phyloP scores from a whole-genome alignment of 2,113 vertebrate species.

The Panthera tigris region DNA sequence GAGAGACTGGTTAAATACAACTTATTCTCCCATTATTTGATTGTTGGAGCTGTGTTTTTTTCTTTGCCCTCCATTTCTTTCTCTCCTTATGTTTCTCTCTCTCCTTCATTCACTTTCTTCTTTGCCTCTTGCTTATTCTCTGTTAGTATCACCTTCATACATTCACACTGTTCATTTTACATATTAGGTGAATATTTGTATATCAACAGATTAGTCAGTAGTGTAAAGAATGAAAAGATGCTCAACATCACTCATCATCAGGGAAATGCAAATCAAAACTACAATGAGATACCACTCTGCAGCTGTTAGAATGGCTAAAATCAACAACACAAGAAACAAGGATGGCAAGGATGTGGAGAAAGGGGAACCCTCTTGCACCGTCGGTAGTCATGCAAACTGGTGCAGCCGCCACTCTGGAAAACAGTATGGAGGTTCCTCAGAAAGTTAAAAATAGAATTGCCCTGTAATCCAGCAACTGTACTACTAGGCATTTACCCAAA shows the following conservation, averaged over 20 bases:
- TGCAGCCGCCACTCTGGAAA: neutral
- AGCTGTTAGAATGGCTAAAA: neutral
- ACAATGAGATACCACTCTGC: neutral
- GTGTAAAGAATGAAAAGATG: neutral
- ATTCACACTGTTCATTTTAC: neutral
- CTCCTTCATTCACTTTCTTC: neutral
- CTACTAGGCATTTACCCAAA: neutral
- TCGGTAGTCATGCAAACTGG: neutral
- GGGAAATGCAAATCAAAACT: neutral
- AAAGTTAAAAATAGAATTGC: neutral
- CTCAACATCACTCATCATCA: neutral
- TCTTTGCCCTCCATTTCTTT: neutral
- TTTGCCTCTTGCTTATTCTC: neutral
- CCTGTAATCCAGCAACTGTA: neutral
- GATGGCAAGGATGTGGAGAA: neutral
- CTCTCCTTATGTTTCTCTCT: neutral
- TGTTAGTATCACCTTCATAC: neutral
- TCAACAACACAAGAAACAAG: neutral
- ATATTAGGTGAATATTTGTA: neutral
- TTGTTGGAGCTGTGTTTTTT: neutral
- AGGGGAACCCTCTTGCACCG: neutral
- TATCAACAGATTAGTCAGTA: neutral
- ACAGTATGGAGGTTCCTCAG: neutral
- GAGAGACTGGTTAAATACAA: neutral
- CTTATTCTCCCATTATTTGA: neutral